phyloP scores from a whole-genome alignment of 2,888 invertebrate species.

The Pseudococcus viburni region DNA sequence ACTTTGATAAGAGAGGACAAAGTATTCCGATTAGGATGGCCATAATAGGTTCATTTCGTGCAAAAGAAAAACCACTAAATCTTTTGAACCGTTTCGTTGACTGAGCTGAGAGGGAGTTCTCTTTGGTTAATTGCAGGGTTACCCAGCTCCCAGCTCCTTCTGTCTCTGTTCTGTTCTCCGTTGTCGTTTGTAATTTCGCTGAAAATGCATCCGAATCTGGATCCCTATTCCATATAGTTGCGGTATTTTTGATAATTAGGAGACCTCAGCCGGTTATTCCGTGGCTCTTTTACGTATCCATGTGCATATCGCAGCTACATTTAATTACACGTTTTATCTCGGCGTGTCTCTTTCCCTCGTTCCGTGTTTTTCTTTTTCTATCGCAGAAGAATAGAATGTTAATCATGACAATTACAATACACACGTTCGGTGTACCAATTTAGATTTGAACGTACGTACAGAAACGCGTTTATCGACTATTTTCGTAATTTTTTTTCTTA shows the following conservation, averaged over 20 bases:
- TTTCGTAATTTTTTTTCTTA: constrained; percentile 54
- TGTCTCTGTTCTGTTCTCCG: background rate
- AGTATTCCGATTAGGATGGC: constrained; percentile 18
- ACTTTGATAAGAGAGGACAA: background rate
- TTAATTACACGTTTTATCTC: constrained; percentile 44
- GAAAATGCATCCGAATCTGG: background rate
- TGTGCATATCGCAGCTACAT: background rate
- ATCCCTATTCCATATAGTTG: background rate
- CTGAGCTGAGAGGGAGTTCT: background rate
- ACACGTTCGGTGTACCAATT: constrained; percentile 51
- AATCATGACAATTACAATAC: constrained; percentile 58
- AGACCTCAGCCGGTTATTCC: background rate
- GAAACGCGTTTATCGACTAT: constrained; percentile 45
- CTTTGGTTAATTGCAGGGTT: constrained; percentile 33
- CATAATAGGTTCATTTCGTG: constrained; percentile 26
- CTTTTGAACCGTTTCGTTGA: background rate
- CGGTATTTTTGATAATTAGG: constrained; percentile 40
- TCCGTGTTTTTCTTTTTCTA: constrained; percentile 20
- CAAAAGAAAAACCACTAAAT: constrained; percentile 55
- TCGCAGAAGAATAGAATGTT: constrained; percentile 45
- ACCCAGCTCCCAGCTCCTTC: background rate
- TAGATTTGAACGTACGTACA: constrained; percentile 44
- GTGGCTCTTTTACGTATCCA: background rate
- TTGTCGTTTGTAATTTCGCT: background rate
- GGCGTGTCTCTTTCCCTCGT: background rate